Conservation (phyloP, 2,888 invertebrate genomes). For the Epistrophella euchroma region DNA sequence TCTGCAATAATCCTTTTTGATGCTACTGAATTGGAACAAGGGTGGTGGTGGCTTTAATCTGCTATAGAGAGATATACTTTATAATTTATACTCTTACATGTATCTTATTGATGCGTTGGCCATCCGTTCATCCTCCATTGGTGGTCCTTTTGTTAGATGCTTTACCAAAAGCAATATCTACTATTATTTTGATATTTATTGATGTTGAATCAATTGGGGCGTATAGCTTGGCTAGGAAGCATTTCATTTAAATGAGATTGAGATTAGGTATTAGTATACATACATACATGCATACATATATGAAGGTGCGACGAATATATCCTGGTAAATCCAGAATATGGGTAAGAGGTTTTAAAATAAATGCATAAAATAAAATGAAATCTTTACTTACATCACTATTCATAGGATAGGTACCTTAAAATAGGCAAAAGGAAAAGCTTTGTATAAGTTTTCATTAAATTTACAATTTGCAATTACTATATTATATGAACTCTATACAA, state of each 20-base stretch:
- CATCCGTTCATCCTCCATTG: background rate
- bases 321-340: background rate
- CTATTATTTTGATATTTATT: slow-evolving; percentile 70
- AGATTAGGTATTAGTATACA: background rate
- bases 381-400: slow-evolving; percentile 1
- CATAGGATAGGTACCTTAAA: background rate
- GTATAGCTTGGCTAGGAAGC: slow-evolving; percentile 29
- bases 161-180: slow-evolving; percentile 43
- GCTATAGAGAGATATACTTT: slow-evolving; percentile 4
- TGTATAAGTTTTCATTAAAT: slow-evolving; percentile 8
- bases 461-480: background rate
- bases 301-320: background rate
- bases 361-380: background rate
- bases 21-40: slow-evolving; percentile 33
- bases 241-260: slow-evolving; percentile 68
- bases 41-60: background rate
- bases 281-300: background rate
- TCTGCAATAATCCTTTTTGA: slow-evolving; percentile 65
- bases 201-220: slow-evolving; percentile 70
- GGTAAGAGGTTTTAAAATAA: background rate
- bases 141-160: slow-evolving; percentile 12
- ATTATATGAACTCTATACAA: background rate
- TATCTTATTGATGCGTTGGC: background rate
- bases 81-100: background rate
- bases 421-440: background rate